These are phyloP conservation scores for Equus przewalskii DNA, from an alignment of 2,113 vertebrate genomes.

Conservation along the genomic window DNA sequence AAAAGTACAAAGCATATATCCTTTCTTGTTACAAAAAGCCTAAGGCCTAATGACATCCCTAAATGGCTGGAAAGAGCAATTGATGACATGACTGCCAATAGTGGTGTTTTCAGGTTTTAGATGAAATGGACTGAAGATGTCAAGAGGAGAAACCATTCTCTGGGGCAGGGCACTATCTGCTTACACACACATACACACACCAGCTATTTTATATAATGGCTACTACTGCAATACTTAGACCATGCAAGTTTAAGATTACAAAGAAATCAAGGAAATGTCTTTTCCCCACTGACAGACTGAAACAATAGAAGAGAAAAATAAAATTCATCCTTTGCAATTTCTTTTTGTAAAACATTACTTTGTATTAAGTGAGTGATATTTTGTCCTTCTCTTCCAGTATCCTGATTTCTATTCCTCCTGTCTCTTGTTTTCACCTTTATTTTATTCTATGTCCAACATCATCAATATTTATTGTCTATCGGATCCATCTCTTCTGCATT, in stretches of 20 bases:
- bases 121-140: slow-evolving; percentile 19
- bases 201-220: neutral
- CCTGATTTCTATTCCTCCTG: neutral
- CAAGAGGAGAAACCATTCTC: neutral
- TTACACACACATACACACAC: neutral
- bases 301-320: neutral
- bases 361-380: neutral
- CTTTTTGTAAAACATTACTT: neutral
- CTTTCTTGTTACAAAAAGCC: slow-evolving; percentile 50
- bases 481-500: neutral
- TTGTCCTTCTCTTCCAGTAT: neutral
- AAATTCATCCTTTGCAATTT: neutral
- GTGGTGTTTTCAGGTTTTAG: neutral
- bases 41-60: slow-evolving; percentile 56
- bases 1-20: slow-evolving; percentile 44
- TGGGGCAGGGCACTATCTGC: neutral
- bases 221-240: neutral
- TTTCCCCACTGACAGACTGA: neutral
- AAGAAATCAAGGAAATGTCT: neutral
- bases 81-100: neutral
- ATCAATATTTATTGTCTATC: neutral
- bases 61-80: slow-evolving; percentile 36
- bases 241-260: neutral
- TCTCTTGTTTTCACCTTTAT: neutral
- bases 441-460: neutral